These are phyloP conservation scores for Eutolmus rufibarbis DNA, from an alignment of 2,888 invertebrate species.

Conservation along the genomic window DNA sequence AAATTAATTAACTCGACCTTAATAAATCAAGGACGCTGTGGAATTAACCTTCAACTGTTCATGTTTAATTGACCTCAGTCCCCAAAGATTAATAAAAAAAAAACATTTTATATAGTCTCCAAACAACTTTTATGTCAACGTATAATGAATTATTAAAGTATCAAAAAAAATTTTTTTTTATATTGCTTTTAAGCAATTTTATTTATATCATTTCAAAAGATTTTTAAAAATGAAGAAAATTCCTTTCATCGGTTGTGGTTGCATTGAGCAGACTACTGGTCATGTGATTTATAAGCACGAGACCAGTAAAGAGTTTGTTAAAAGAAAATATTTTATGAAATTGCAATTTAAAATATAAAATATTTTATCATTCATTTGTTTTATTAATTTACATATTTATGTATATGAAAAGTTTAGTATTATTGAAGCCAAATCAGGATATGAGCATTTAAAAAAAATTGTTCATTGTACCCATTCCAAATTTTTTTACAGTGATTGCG, in stretches of 20 bases:
- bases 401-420: not conserved
- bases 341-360: no score
- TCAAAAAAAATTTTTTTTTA: not conserved
- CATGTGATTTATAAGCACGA: not conserved
- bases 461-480: not conserved
- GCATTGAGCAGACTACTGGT: not conserved
- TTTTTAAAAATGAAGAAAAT: not conserved
- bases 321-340: no score
- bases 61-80: not conserved
- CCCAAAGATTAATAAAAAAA: not conserved
- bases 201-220: not conserved
- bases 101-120: not conserved
- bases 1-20: not conserved
- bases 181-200: not conserved
- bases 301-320: not conserved
- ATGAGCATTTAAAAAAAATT: not conserved
- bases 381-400: not conserved
- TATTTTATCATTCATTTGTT: no score
- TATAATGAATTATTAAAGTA: no score
- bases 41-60: not conserved
- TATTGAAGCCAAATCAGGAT: slow-evolving; percentile 22
- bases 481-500: not conserved
- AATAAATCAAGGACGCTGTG: not conserved
- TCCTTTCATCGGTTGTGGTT: not conserved
- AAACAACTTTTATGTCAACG: no score